Conservation (phyloP, 2,113 vertebrate genomes). For the Percina caprodes region DNA sequence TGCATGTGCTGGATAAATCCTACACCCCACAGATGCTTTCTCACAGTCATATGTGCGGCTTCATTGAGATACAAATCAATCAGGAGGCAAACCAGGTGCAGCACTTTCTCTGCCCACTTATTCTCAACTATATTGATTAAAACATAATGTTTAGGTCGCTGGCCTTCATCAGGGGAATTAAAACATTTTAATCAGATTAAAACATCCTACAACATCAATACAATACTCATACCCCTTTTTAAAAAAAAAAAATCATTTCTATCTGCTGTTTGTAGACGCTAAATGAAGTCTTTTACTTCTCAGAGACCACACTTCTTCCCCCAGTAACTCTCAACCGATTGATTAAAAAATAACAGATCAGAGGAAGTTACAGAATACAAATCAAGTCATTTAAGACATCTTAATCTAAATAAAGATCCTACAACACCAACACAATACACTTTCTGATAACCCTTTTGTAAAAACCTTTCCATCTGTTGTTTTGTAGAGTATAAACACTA, state of each 20-base stretch:
- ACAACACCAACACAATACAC: neutral
- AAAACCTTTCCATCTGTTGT: neutral
- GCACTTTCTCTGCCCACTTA: neutral
- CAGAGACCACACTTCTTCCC: too few species aligned
- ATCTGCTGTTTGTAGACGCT: too few species aligned
- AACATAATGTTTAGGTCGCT: too few species aligned
- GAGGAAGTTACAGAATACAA: neutral
- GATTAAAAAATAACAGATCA: neutral
- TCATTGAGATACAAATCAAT: neutral
- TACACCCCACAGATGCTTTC: too few species aligned
- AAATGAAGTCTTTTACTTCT: too few species aligned
- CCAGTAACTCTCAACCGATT: too few species aligned
- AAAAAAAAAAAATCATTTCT: too few species aligned
- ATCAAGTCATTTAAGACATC: neutral
- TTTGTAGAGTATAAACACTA: neutral
- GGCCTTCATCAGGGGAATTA: too few species aligned
- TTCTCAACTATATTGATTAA: neutral
- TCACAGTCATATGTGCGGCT: neutral
- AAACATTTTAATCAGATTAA: too few species aligned
- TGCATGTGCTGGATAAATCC: too few species aligned
- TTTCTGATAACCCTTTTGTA: neutral
- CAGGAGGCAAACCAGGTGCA: neutral
- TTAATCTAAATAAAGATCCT: neutral
- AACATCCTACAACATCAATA: too few species aligned
- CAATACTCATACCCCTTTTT: too few species aligned